Evolutionary conservation across 2,888 invertebrate species (phyloP), one percentile per base, ranked within the genome.

Genomic region (Himalopsyche tibetana): DNA sequence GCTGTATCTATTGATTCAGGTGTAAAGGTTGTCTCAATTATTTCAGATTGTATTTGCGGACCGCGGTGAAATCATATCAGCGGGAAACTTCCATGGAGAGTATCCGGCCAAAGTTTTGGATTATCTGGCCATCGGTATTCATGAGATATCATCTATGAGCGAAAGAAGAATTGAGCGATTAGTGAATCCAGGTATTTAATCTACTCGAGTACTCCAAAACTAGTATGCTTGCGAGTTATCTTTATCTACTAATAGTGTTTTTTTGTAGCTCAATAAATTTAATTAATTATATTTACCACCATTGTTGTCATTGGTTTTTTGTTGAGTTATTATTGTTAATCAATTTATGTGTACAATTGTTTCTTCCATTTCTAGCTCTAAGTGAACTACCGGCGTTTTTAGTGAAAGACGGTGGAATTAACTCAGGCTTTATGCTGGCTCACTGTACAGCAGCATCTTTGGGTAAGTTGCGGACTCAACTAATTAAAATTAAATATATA

Each of bases 1-100:
- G 8, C 28, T 28, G 3, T 4, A 15, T 51, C 15, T 51, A 51
- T 51, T 51, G 45, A 45, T 45, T 6, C 51, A 51, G 15, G 4
- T 51, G 51, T 51, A 51, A 38, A 74, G 2, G 19, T 36, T 11
- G 11, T 81, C 12, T 40, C 17, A 40, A 74, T 12, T 79, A 17
- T 83, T 88, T 63, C 89, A 92, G 92, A 91, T 94, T 86, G 93
- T 94, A 15, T 93, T 94, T 90, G 91, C 93, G 9, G 93, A 94
- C 83, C 90, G 93, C 80, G 93, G 93, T 55, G 95, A 95, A 90
- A 94, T 95, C 80, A 94, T 95, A 86, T 95, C 95, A 8, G 95
- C 94, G 6, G 95, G 95, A 80, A 95, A 95, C 90, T 95, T 95
- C 90, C 95, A 95, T 89, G 95, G 95, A 8, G 95, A 95, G 91